Evolutionary conservation across 1,140 invertebrate species (phyloP).

Genomic region (Platyura marginata): DNA sequence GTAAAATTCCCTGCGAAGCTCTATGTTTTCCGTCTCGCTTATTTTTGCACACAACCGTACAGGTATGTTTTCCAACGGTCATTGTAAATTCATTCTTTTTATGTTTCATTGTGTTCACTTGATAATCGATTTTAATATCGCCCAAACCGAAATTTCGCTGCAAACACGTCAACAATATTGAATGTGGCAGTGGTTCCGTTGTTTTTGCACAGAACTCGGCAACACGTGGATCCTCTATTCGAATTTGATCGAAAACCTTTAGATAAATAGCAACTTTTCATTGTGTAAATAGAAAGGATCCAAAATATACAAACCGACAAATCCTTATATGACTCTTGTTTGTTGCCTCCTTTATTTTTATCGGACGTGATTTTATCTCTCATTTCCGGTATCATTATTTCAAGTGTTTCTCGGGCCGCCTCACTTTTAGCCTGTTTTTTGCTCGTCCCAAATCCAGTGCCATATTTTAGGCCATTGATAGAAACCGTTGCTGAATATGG

Average conservation of each 20-base stretch:
- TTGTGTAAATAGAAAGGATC: slow-evolving; percentile 1
- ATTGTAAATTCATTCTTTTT: slow-evolving; percentile 90
- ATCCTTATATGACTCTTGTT: slow-evolving; percentile 33
- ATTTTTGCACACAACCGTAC: slow-evolving; percentile 80
- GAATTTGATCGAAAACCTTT: slow-evolving; percentile 91
- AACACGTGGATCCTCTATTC: slow-evolving; percentile 82
- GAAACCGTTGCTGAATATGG: slow-evolving; percentile 86
- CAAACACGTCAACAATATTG: slow-evolving; percentile 79
- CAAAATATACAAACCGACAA: slow-evolving; percentile 36
- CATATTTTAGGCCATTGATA: slow-evolving; percentile 84
- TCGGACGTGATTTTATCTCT: slow-evolving; percentile 50
- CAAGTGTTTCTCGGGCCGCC: slow-evolving; percentile 73
- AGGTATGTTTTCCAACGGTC: slow-evolving; percentile 81
- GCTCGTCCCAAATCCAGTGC: slow-evolving; percentile 78
- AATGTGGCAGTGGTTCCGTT: slow-evolving; percentile 86
- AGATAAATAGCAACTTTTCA: slow-evolving; percentile 32
- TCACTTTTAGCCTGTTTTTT: slow-evolving; percentile 91
- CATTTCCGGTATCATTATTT: slow-evolving; percentile 89
- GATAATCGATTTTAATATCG: slow-evolving; percentile 74
- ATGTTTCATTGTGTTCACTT: slow-evolving; percentile 74
- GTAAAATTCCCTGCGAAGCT: slow-evolving; percentile 87
- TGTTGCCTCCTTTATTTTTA: slow-evolving; percentile 29
- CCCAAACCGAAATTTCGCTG: slow-evolving; percentile 83
- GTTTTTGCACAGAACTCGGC: slow-evolving; percentile 87
- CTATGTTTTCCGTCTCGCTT: slow-evolving; percentile 95